Base-by-base conservation (phyloP, 2,888 invertebrate genomes). In the Imbricaverruca yamaguchii region DNA sequence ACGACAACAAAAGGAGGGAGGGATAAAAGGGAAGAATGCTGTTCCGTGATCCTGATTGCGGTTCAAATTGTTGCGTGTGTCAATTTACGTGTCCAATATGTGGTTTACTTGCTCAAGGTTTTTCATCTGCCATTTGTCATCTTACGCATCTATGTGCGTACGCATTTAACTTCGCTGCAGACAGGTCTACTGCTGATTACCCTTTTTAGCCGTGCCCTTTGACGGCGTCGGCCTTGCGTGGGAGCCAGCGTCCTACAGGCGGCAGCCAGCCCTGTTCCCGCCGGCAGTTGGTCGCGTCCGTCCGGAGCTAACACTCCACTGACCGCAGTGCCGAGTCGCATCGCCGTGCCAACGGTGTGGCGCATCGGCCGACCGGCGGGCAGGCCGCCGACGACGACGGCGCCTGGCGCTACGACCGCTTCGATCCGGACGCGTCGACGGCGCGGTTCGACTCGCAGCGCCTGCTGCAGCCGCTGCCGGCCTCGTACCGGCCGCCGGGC, bases 371-470 rank as follows among this genome's bases (percentile, higher is more conserved):
- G 39, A 39, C 39, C 39, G 39, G 39, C 39, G 2, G 4, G 39
- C 39, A 39, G 39, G 39, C 39, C 6, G 69, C 39, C 6, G 69
- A 53, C 39, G 74, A 74, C 74, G 74, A 74, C 21, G 65, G 65
- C 23, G 53, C 74, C 15, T 74, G 74, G 74, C 74, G 74, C 55
- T 74, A 74, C 55, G 74, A 74, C 53, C 53, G 74, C 2, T 74
- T 74, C 55, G 74, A 74, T 12, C 74, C 74, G 21, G 74, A 74
- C 74, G 74, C 74, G 55, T 53, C 15, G 10, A 55, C 74, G 21
- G 53, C 74, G 53, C 74, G 74, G 10, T 12, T 74, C 53, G 74
- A 53, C 15, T 74, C 74, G 53, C 74, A 74, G 74, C 53, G 74
- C 15, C 74, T 74, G 53, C 8, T 74, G 21, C 53, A 21, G 21